phyloP scores from a whole-genome alignment of 2,797 vertebrate species.

The Tauraco hartlaubi region DNA sequence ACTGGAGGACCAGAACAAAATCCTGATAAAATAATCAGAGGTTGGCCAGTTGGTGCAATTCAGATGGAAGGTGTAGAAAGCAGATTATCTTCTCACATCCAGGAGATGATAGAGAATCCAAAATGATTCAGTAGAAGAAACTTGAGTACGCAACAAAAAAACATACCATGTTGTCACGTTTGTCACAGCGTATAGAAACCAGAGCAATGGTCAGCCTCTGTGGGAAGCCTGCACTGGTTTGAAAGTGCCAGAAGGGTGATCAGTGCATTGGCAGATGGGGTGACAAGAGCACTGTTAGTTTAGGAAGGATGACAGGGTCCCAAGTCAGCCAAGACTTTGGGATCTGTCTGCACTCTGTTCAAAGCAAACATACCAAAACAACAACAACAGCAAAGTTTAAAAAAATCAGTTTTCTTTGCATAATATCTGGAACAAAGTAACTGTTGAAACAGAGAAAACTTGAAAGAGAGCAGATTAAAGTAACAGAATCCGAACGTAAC shows the following conservation, averaged over 20 bases:
- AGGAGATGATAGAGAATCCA: background rate
- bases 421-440: background rate
- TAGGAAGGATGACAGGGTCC: background rate
- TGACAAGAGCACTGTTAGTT: background rate
- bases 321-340: slow-evolving; percentile 1
- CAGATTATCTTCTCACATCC: background rate
- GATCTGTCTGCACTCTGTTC: background rate
- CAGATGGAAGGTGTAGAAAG: background rate
- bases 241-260: background rate
- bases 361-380: background rate
- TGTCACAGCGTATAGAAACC: background rate
- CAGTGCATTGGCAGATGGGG: background rate
- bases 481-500: background rate
- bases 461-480: background rate
- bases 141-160: background rate
- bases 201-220: background rate
- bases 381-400: too few species aligned
- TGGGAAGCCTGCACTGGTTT: background rate
- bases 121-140: background rate
- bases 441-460: background rate
- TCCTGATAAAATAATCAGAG: slow-evolving; percentile 1
- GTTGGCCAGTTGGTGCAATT: background rate
- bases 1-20: background rate
- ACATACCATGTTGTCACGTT: background rate
- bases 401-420: background rate